Base-by-base conservation (phyloP, 2,888 invertebrate species). In the Didymodactylos carnosus region DNA sequence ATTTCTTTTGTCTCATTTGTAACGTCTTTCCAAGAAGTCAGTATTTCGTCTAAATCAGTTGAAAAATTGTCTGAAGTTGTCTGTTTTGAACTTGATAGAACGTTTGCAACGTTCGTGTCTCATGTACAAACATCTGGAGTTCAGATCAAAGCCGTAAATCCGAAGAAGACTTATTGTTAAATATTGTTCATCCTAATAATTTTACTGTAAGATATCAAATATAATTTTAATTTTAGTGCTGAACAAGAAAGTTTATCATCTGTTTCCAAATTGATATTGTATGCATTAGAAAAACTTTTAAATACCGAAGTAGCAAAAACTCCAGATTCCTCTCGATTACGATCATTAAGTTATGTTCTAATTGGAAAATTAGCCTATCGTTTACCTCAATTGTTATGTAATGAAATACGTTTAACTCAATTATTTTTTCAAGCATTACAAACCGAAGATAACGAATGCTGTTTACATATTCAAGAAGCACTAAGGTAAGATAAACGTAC, bases 331-430 rank as follows among this genome's bases (percentile, higher is more conserved):
- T 77, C 80, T 2, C 87, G 79, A 86, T 88, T 81, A 86, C 87
- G 82, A 85, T 88, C 76, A 69, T 87, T 90, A 82, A 89, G 90
- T 0, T 91, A 89, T 80, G 87, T 88, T 77, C 88, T 90, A 75
- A 86, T 91, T 77, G 91, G 91, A 79, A 86, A 87, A 82, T 83
- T 89, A 25, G 87, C 83, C 3, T 78, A 81, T 39, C 82, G 84
- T 75, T 79, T 84, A 46, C 87, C 88, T 0, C 79, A 83, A 70
- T 83, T 88, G n/a, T 87, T 90, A 4, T 88, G 87, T 78, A 88
- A 88, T 79, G 88, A 90, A 81, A 84, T 89, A 19, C 84, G 84
- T 39, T 80, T 88, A 11, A 81, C 88, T 25, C 83, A 84, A 77
- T 79, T 80, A 35, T 82, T 85, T 77, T 85, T 85, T 79, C 81